Conservation (phyloP, 2,797 vertebrate species). For the Menidia menidia region DNA sequence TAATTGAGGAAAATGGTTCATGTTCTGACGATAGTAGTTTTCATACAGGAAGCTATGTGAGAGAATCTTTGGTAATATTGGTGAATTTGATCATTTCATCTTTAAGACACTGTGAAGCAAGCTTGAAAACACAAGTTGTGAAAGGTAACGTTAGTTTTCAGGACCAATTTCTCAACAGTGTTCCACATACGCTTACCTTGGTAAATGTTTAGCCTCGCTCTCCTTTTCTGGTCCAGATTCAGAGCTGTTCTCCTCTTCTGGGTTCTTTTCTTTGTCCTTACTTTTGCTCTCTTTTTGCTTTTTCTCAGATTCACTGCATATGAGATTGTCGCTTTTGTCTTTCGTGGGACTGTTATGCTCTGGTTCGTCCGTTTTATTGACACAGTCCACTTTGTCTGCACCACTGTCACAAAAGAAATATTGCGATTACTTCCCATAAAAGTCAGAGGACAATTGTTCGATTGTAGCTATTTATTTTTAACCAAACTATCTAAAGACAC, state of each 20-base stretch:
- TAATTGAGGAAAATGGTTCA: no score
- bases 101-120: no score
- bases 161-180: no score
- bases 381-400: not conserved
- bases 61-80: no score
- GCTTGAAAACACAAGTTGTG: no score
- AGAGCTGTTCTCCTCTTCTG: conserved; percentile 72
- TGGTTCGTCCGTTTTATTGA: not conserved
- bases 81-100: no score
- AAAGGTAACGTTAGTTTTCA: no score
- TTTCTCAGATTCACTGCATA: conserved; percentile 59
- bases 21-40: no score
- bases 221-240: conserved; percentile 67
- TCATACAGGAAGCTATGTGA: no score
- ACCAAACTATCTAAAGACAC: not conserved
- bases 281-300: conserved; percentile 85
- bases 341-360: conserved; percentile 8
- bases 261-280: conserved; percentile 77
- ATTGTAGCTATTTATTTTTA: not conserved
- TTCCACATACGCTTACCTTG: conserved; percentile 39
- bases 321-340: conserved; percentile 34
- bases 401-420: conserved; percentile 27
- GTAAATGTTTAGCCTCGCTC: conserved; percentile 23
- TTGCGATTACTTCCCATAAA: not conserved
- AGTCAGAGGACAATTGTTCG: not conserved